Evolutionary conservation across 2,888 invertebrate species (phyloP), one percentile per base, ranked within the genome.

Genomic region (Schrankia costaestrigalis): DNA sequence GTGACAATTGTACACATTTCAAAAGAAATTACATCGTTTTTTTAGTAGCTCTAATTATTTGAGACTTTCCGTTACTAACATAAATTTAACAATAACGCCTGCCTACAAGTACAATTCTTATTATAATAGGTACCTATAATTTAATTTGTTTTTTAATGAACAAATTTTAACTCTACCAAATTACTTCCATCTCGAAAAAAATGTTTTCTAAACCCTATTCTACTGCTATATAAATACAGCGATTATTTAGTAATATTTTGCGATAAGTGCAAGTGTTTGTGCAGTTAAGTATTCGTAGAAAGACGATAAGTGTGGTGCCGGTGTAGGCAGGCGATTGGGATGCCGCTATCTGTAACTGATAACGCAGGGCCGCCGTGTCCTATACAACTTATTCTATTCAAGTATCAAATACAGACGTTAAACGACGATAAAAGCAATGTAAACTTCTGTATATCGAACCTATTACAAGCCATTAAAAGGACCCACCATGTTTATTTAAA

Each of bases 191-290:
- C n/a, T n/a, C n/a, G n/a, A n/a, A n/a, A n/a, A n/a, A n/a, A n/a
- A n/a, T n/a, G n/a, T n/a, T n/a, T n/a, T n/a, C n/a, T n/a, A n/a
- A n/a, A n/a, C n/a, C n/a, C n/a, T n/a, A n/a, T n/a, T n/a, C n/a
- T n/a, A n/a, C n/a, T n/a, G n/a, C n/a, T n/a, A n/a, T n/a, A n/a
- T n/a, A n/a, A n/a, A n/a, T n/a, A n/a, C n/a, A 46, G 51, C 42
- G 56, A 70, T 80, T 80, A 75, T 76, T 77, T 80, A 83, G 78
- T 68, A 71, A 73, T n/a, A n/a, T 25, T 76, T 77, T 55, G 77
- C 79, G 82, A 84, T 83, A 80, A 74, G 58, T 69, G 65, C 71
- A 77, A 78, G 77, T 80, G 80, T 78, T 78, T 81, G 77, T 68
- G 59, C 63, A 68, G 52, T 48, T 44, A 56, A 67, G 64, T 64